Conservation (phyloP, 2,113 vertebrate genomes). For the Ceuthmochares aereus region DNA sequence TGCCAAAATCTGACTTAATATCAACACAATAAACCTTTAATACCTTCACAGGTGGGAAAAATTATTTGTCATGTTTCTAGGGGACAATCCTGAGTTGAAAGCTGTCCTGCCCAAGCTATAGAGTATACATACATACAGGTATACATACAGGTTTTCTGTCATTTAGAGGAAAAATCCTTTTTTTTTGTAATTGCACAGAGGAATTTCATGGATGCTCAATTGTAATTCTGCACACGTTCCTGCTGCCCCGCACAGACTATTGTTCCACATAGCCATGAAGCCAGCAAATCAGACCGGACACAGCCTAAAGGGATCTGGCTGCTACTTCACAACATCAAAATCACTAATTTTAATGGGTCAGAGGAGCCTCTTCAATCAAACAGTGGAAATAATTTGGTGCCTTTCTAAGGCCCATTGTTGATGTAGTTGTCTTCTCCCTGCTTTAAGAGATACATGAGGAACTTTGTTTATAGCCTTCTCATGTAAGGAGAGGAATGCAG, state of each 20-base stretch:
- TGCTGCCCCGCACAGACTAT: constrained; percentile 36
- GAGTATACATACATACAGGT: neutral
- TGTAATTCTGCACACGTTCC: constrained; percentile 46
- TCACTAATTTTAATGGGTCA: neutral
- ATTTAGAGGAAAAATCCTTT: neutral
- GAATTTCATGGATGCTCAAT: neutral
- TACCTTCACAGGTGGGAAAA: neutral
- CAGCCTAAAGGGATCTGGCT: constrained; percentile 1
- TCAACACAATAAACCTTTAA: neutral
- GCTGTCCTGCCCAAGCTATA: neutral
- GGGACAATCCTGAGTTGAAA: neutral
- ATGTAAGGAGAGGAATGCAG: neutral
- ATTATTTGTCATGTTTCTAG: neutral
- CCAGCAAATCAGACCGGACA: neutral
- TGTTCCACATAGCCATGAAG: constrained; percentile 21
- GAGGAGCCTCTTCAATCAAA: neutral
- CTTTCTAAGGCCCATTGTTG: neutral
- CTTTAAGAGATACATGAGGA: neutral
- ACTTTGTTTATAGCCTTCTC: neutral
- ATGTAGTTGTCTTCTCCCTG: neutral
- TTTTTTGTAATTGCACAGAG: neutral
- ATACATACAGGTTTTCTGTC: neutral
- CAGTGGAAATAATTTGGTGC: neutral
- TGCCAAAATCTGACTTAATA: neutral
- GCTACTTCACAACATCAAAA: neutral